Conservation (phyloP, 1,140 invertebrate genomes). For the Microvelia longipes region DNA sequence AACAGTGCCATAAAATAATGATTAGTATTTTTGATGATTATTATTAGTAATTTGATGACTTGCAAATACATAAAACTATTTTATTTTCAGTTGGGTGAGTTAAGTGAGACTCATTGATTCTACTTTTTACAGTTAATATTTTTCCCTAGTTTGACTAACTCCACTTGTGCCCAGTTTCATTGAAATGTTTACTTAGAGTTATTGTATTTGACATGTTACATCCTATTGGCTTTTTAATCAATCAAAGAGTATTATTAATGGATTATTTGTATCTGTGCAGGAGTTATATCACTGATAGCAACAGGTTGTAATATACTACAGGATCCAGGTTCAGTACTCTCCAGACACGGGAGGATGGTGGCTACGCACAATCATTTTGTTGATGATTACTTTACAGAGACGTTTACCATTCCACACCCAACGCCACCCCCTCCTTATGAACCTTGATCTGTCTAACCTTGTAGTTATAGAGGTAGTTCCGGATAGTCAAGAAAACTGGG, state of each 20-base stretch:
- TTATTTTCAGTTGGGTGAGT: no score
- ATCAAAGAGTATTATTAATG: not conserved
- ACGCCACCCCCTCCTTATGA: constrained; percentile 27
- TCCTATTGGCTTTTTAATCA: not conserved
- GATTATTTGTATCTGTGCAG: constrained; percentile 15
- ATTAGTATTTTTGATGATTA: no score
- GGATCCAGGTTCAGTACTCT: constrained; percentile 6
- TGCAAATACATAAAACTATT: no score
- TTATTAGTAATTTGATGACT: no score
- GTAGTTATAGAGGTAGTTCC: no score
- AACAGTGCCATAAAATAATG: no score
- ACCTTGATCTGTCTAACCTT: no score
- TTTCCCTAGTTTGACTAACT: not conserved
- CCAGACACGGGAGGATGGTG: not conserved
- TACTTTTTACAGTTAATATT: not conserved
- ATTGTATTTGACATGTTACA: not conserved
- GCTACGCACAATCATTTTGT: constrained; percentile 18
- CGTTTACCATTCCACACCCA: constrained; percentile 23
- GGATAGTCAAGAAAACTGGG: no score
- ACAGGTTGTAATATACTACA: constrained; percentile 26
- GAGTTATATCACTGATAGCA: constrained; percentile 24
- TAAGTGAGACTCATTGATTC: no score
- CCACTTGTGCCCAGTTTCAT: not conserved
- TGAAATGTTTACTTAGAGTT: not conserved
- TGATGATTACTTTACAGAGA: constrained; percentile 25